A percentile compares a stretch with the other conserved stretches of the same genome.
Conservation (phyloP, 2,888 invertebrate genomes). For the Ormyrus labotus region DNA sequence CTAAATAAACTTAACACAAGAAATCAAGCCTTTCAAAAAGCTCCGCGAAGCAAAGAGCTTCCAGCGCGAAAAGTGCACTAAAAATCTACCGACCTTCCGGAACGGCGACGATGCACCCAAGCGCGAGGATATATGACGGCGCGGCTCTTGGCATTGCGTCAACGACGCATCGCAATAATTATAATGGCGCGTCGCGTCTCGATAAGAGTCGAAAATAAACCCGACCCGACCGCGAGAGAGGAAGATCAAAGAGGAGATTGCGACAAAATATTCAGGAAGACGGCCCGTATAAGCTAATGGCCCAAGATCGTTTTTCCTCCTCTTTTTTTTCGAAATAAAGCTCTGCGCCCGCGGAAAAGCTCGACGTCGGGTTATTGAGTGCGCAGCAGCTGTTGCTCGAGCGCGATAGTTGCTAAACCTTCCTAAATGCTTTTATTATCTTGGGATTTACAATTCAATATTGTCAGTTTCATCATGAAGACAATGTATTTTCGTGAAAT, state of each 20-base stretch:
- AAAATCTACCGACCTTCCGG: slow-evolving; percentile 42
- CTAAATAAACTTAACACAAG: no score
- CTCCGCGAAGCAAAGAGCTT: background rate
- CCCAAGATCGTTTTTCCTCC: background rate
- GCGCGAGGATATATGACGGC: background rate
- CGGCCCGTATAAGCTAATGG: background rate
- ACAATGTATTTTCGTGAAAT: no score
- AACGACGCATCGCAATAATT: slow-evolving; percentile 48
- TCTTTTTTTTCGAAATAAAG: slow-evolving; percentile 22
- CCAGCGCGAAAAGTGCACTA: background rate
- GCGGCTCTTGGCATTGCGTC: slow-evolving; percentile 45
- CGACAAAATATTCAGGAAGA: slow-evolving; percentile 41
- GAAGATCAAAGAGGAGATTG: slow-evolving; percentile 39
- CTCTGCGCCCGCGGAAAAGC: no score
- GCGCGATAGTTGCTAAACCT: background rate
- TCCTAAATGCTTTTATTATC: no score
- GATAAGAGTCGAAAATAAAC: slow-evolving; percentile 53
- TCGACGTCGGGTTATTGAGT: slow-evolving; percentile 19
- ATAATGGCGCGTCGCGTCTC: slow-evolving; percentile 31
- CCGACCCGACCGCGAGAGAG: background rate
- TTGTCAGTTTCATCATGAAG: no score
- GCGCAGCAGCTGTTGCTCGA: slow-evolving; percentile 33
- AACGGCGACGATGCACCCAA: background rate
- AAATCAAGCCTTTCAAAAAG: background rate
- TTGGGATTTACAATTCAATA: no score